A percentile compares a stretch with the other conserved stretches of the same genome.
These are phyloP conservation scores for Cinclus cinclus DNA, from an alignment of 2,113 vertebrate species.

Conservation along the genomic window DNA sequence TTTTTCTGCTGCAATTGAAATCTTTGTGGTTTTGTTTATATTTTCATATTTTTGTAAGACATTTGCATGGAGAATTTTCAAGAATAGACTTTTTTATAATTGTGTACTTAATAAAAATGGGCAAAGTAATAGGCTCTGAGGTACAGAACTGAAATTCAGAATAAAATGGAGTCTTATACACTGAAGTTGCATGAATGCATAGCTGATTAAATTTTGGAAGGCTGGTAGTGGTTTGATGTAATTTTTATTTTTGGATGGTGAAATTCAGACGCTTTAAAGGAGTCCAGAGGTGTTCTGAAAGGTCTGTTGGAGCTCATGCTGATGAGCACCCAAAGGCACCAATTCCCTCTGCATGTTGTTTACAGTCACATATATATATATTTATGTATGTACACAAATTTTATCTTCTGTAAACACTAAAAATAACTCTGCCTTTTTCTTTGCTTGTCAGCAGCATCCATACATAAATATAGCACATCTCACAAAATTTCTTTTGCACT, in stretches of 20 bases:
- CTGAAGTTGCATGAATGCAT: not conserved
- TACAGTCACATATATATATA: not conserved
- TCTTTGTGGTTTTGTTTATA: not conserved
- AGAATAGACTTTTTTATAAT: not conserved
- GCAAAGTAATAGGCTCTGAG: not conserved
- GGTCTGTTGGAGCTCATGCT: not conserved
- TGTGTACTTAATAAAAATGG: not conserved
- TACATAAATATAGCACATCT: not conserved
- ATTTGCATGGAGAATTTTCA: not conserved
- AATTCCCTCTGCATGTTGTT: not conserved
- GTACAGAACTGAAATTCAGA: not conserved
- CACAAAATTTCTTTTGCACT: conserved; percentile 8
- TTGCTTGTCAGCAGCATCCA: not conserved
- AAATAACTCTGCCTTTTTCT: conserved; percentile 13
- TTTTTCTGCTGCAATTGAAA: not conserved
- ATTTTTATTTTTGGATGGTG: not conserved
- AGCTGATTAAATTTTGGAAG: not conserved
- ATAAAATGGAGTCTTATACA: not conserved
- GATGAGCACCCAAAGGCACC: not conserved
- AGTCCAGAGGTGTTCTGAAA: not conserved
- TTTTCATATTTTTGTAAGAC: not conserved
- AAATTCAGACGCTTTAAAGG: not conserved
- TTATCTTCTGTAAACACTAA: not conserved
- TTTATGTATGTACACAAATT: not conserved
- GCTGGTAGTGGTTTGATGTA: not conserved